A percentile compares a stretch with the other conserved stretches of the same genome.
Evolutionary conservation across 2,797 vertebrate genomes (phyloP).

Genomic region (Numenius phaeopus): DNA sequence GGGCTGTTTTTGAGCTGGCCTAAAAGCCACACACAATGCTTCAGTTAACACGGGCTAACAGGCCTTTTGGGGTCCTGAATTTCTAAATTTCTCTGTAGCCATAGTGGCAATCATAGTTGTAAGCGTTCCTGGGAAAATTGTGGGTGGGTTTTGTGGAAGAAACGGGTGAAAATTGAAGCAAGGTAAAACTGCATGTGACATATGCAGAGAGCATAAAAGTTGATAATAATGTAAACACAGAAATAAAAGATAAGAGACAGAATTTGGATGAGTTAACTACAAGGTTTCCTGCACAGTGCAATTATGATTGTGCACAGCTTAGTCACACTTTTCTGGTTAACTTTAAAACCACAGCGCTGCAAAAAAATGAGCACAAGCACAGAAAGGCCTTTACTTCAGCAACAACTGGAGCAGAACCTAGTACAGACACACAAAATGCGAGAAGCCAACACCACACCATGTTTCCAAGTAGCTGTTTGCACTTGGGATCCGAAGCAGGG

Average conservation of each 20-base stretch:
- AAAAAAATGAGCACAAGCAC: accelerated
- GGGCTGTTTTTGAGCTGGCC: background rate
- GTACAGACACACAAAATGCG: accelerated
- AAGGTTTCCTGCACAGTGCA: background rate
- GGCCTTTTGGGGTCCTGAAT: background rate
- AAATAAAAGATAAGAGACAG: background rate
- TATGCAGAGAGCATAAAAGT: accelerated
- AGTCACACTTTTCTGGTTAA: background rate
- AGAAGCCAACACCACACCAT: accelerated
- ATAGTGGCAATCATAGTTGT: accelerated
- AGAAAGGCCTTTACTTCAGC: background rate
- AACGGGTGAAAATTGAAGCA: accelerated
- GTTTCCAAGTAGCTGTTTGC: background rate
- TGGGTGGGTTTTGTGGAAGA: background rate
- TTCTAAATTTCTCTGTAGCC: background rate
- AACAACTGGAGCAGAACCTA: background rate
- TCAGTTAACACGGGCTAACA: background rate
- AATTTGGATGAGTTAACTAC: background rate
- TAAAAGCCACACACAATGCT: background rate
- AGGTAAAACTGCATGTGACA: background rate
- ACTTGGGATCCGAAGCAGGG: accelerated
- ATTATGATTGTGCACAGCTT: background rate
- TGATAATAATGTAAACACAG: background rate
- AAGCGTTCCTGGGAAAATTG: accelerated
- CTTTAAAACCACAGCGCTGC: background rate